These are phyloP conservation scores for Phaonia tiefii DNA, from an alignment of 2,888 invertebrate species.

Conservation along the genomic window DNA sequence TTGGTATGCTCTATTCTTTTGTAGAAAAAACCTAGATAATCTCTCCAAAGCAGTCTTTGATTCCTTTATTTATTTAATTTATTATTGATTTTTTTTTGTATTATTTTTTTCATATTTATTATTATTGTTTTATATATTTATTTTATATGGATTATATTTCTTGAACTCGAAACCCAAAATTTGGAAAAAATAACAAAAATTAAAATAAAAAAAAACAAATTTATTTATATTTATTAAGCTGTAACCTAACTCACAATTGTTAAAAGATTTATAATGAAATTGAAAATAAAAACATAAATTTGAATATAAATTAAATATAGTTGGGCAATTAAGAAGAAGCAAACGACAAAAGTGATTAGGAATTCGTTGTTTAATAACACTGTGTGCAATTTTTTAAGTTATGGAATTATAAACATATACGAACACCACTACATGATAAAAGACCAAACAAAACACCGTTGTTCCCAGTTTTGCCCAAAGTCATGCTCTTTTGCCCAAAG, in stretches of 20 bases:
- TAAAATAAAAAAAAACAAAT: slow-evolving; percentile 30
- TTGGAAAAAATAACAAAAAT: too few relatives aligned
- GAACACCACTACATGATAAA: too few relatives aligned
- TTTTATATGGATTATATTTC: slow-evolving; percentile 12
- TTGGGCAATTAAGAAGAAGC: neutral
- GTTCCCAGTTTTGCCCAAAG: too few relatives aligned
- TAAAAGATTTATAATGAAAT: slow-evolving; percentile 40
- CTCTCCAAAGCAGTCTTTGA: slow-evolving; percentile 26
- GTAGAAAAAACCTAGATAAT: slow-evolving; percentile 15
- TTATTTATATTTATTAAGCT: slow-evolving; percentile 59
- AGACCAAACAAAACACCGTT: too few relatives aligned
- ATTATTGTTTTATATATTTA: slow-evolving; percentile 39
- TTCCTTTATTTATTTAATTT: slow-evolving; percentile 45
- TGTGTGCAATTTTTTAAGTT: too few relatives aligned
- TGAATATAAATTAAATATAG: slow-evolving; percentile 29
- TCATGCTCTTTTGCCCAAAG: too few relatives aligned
- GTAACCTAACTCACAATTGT: slow-evolving; percentile 45
- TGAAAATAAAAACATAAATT: too few relatives aligned
- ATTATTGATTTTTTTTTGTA: slow-evolving; percentile 36
- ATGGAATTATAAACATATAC: too few relatives aligned
- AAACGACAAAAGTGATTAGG: too few relatives aligned
- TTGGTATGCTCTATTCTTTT: slow-evolving; percentile 11
- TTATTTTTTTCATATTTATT: slow-evolving; percentile 52
- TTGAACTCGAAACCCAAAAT: slow-evolving; percentile 35
- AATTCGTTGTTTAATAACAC: too few relatives aligned